Base-by-base conservation (phyloP, 2,113 vertebrate species). In the Zootoca vivipara region DNA sequence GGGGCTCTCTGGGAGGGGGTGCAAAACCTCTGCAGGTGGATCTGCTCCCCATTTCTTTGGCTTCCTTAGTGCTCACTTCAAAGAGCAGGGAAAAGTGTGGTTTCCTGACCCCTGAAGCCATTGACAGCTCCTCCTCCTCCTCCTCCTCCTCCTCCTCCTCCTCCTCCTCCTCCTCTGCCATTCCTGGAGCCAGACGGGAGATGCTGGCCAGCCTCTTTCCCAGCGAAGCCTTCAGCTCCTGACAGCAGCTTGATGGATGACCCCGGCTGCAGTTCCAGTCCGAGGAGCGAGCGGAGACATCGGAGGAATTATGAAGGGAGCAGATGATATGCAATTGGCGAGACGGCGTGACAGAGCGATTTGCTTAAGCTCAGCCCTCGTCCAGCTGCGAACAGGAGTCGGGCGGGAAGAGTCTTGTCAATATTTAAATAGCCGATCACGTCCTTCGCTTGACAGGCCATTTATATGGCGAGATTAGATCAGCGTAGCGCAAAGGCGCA, bases 171-270 rank as follows among this genome's bases (percentile, higher is more conserved):
- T 93, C 77, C 81, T 91, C 38, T 33, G 12, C 24, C 69, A 12
- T 64, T 85, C 86, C 87, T 64, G 84, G 86, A 80, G 1, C 82
- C 90, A 10, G 78, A 81, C 90, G 87, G 67, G 85, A 87, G 85
- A 13, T 10, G 52, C 93, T 83, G 89, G 92, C 91, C 92, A 91
- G 89, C 82, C 78, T 56, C 56, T 46, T 92, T 92, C 89, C 85
- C 90, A 46, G 83, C 58, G 90, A 89, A 91, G 92, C 85, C 67
- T 85, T 56, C 90, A 92, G 91, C 95, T 93, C 90, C 0, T 0
- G 2, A 85, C 80, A 62, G 28, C 85, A 0, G 10, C 65, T 82
- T 95, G 94, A 95, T 87, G 91, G 92, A 96, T 93, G 93, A 86
- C 91, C 92, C 83, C 46, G 89, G 91, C 89, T 56, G 28, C 83